Base-by-base conservation (phyloP, 2,888 invertebrate genomes). In the Drosophila longiperda region DNA sequence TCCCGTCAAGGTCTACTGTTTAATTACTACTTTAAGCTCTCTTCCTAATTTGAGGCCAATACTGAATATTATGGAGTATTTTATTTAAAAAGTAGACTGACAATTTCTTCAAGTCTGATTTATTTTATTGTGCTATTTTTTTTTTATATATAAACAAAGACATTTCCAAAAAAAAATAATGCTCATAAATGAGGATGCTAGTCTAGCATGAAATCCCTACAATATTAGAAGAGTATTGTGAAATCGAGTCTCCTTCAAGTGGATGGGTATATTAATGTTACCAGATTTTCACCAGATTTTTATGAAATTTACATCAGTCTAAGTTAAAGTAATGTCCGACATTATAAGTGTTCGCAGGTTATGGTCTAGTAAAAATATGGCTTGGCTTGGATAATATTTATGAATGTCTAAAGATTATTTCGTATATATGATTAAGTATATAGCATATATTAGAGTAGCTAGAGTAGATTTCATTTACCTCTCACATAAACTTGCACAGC, bases 21-120 rank as follows among this genome's bases (percentile, higher is more conserved):
- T 23, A 74, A 65, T 60, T 70, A 54, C 54, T 48, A 42, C 54
- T 7, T 26, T 70, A 60, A 70, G 49, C 34, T 60, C 69, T 49
- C 36, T 36, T 17, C 32, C 15, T 52, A 32, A 38, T 53, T 68
- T 40, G 32, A 33, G 34, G 23, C 33, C 45, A 53, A 69, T 69
- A 29, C 20, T 42, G 23, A 38, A 69, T 53, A 36, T 52, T 45
- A 34, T 29, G 7, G 3, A 49, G n/a, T 26, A 17, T 17, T 52
- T 55, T 57, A 52, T 42, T 38, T 54, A 38, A 54, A 48, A 45
- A 40, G 17, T 17, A n/a, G 12, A 36, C 53, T 17, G 49, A 26
- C 6, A 26, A 20, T 20, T 23, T 15, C 2, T 15, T 4, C 23
- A 15, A 15, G 23, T 15, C 8, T 45, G 15, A 45, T 23, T 8